phyloP scores from a whole-genome alignment of 2,888 invertebrate species.

The Aphidius colemani region DNA sequence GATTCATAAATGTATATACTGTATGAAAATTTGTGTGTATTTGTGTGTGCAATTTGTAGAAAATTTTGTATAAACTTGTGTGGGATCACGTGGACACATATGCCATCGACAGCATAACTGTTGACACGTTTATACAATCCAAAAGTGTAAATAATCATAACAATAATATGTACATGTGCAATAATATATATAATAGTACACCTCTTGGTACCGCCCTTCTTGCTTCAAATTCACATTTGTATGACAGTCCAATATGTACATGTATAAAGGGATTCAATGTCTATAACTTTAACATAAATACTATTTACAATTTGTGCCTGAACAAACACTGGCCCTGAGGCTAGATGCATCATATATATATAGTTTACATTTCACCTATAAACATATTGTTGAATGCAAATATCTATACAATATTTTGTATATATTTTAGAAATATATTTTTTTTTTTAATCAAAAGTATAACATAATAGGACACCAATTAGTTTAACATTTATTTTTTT shows the following conservation, averaged over 20 bases:
- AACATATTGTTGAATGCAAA: too few relatives aligned
- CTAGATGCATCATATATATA: slow-evolving; percentile 32
- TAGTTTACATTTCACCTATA: neutral
- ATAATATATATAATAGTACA: slow-evolving; percentile 14
- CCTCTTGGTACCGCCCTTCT: neutral
- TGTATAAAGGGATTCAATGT: slow-evolving; percentile 10
- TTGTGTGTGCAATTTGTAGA: too few relatives aligned
- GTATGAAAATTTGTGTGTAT: too few relatives aligned
- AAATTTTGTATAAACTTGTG: neutral
- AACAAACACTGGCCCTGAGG: slow-evolving; percentile 39
- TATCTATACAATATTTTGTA: too few relatives aligned
- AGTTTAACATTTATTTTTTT: too few relatives aligned
- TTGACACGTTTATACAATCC: slow-evolving; percentile 3
- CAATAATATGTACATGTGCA: slow-evolving; percentile 2
- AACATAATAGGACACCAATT: too few relatives aligned
- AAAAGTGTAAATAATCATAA: neutral
- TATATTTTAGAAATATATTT: too few relatives aligned
- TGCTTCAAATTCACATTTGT: neutral
- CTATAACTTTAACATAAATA: slow-evolving; percentile 25
- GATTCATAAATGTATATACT: too few relatives aligned
- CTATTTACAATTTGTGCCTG: slow-evolving; percentile 40
- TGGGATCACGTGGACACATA: slow-evolving; percentile 26
- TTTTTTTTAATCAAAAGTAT: too few relatives aligned
- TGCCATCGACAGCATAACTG: slow-evolving; percentile 19
- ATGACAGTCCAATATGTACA: neutral